Conservation (phyloP, 2,888 invertebrate species). For the Sicus ferrugineus region DNA sequence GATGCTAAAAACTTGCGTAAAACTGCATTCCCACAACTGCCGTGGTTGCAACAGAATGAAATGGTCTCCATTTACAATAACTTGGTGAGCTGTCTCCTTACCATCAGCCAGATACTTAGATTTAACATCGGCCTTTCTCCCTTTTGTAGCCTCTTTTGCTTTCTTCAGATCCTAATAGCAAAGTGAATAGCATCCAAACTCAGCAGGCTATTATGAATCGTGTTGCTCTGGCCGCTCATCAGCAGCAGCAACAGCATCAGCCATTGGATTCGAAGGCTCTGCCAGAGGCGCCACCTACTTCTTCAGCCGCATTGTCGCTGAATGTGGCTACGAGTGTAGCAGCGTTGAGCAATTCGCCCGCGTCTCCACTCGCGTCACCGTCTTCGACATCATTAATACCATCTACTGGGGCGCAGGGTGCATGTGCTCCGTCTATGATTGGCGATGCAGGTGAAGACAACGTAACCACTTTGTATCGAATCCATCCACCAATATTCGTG, state of each 20-base stretch:
- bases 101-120: background rate
- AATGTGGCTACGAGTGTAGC: conserved; percentile 46
- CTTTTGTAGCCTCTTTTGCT: conserved; percentile 42
- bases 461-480: no score
- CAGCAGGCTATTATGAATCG: conserved; percentile 51
- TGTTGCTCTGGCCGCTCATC: conserved; percentile 48
- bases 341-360: conserved; percentile 56
- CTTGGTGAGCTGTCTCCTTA: conserved; percentile 57
- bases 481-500: background rate
- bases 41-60: conserved; percentile 60
- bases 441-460: background rate
- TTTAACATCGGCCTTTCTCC: background rate
- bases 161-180: conserved; percentile 36
- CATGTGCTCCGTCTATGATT: conserved; percentile 31
- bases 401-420: conserved; percentile 22
- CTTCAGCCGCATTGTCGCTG: conserved; percentile 34
- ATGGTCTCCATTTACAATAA: conserved; percentile 65
- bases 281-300: conserved; percentile 19
- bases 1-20: conserved; percentile 79
- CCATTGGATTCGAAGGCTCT: conserved; percentile 48
- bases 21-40: conserved; percentile 64
- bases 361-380: conserved; percentile 57
- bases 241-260: conserved; percentile 59
- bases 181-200: conserved; percentile 43
- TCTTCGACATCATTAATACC: conserved; percentile 41